Evolutionary conservation across 2,113 vertebrate genomes (phyloP), one percentile per base, ranked within the genome.

Genomic region (Larimichthys polyactis): DNA sequence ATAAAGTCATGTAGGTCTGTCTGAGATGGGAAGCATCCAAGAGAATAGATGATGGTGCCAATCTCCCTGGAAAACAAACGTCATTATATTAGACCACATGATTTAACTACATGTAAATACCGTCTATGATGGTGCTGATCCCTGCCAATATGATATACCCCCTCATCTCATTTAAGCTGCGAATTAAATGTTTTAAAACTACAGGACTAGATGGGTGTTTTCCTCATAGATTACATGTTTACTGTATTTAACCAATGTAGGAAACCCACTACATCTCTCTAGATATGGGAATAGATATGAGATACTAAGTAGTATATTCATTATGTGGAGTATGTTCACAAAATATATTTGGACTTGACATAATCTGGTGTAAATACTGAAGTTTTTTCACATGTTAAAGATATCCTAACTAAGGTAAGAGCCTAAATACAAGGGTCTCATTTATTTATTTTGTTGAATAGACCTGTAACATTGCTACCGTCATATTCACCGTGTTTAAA

Each of bases 21-120:
- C 91, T 98, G 97, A 40, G 90, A 95, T 8, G 97, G 98, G 78
- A 96, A 98, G 88, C 97, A 97, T 19, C 97, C 97, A 24, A 99
- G 89, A 2, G 97, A 98, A 66, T 96, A 96, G 72, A 99, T 86
- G 74, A 99, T 96, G 52, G 95, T 97, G 51, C 97, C 96, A 22
- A 99, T 94, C 85, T 99, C 98, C 71, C 98, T 99, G 58, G 11
- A 74, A 48, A 67, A 89, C 20, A 88, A 64, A 87, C 36, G 6
- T 40, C 43, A 40, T 43, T 11, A 58, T 29, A 11, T 69, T n/a
- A 59, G 6, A 43, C 10, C n/a, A 43, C 60, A 58, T 4, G 5
- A 22, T 20, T 17, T 40, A 46, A 24, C 27, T 36, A 9, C 24
- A 54, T 36, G 29, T n/a, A 27, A 60, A 14, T 14, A n/a, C 15